phyloP scores from a whole-genome alignment of 2,888 invertebrate genomes.

The Alloplasta piceator region DNA sequence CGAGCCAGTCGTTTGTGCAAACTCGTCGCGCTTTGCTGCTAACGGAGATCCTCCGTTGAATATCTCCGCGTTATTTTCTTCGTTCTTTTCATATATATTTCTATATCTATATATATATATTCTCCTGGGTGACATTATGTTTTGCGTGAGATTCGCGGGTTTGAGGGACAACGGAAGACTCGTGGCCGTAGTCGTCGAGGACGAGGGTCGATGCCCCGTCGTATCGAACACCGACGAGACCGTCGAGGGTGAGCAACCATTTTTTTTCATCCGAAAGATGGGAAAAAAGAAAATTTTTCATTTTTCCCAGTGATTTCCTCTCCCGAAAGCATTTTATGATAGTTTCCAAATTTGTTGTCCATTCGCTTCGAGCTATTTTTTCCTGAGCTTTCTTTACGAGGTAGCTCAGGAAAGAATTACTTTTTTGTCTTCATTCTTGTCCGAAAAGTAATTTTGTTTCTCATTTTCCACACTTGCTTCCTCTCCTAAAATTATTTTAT shows the following conservation, averaged over 20 bases:
- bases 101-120: not conserved
- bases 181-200: conserved; percentile 64
- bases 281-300: too few species aligned
- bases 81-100: not conserved
- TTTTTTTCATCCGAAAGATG: not conserved
- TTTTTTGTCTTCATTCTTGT: too few species aligned
- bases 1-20: conserved; percentile 64
- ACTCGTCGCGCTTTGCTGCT: conserved; percentile 49
- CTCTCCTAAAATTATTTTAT: too few species aligned
- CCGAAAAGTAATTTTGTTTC: too few species aligned
- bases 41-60: conserved; percentile 18
- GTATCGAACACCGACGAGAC: conserved; percentile 28
- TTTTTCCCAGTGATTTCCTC: not conserved
- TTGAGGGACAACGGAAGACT: conserved; percentile 66
- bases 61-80: conserved; percentile 2
- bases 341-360: not conserved
- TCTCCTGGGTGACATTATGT: conserved; percentile 68
- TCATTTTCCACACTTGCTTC: too few species aligned
- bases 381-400: too few species aligned
- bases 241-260: conserved; percentile 68
- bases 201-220: conserved; percentile 59
- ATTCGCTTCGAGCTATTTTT: too few species aligned
- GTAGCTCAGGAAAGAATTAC: too few species aligned
- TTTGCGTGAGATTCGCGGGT: conserved; percentile 74
- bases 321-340: not conserved